Evolutionary conservation across 1,140 invertebrate genomes (phyloP), one percentile per base, ranked within the genome.

Genomic region (Neocloeon triangulifer): DNA sequence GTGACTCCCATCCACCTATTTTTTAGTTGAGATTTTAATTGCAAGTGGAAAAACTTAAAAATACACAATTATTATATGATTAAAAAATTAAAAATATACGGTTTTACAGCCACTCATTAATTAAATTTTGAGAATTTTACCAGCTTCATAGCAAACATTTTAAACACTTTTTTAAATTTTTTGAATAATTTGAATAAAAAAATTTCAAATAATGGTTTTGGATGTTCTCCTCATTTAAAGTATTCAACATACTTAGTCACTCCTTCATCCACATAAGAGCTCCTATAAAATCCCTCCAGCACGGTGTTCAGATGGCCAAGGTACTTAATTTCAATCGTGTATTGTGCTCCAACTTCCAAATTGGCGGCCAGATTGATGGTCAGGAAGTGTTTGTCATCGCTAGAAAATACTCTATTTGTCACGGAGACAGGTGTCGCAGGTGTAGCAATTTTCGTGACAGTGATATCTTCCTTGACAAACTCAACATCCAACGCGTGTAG

Each of bases 1-100:
- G 82, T 77, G 2, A 79, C 79, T 7, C 80, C 81, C 38, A 92
- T 71, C 34, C 54, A 62, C 44, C 82, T 88, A 44, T n/a, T n/a
- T n/a, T 0, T 16, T 16, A 29, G 15, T 29, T 29, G 10, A n/a
- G n/a, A 16, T 13, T 13, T 3, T 5, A n/a, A n/a, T n/a, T n/a
- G n/a, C n/a, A n/a, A n/a, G n/a, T n/a, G n/a, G 35, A 58, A 60
- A 27, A 41, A 43, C 39, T 29, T 16, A 36, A 36, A 39, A 29
- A 19, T 28, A 40, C 15, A 35, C 19, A 41, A 26, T 17, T 15
- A 28, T 12, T 6, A 10, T 21, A 19, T 23, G 19, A 23, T 18
- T 19, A 23, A 23, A 25, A 9, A 37, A 19, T n/a, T 33, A n/a
- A 30, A 23, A 10, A 31, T 14, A 15, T 1, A 28, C 16, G 14